Base-by-base conservation (phyloP, 1,140 invertebrate species). In the Ceratitis capitata region DNA sequence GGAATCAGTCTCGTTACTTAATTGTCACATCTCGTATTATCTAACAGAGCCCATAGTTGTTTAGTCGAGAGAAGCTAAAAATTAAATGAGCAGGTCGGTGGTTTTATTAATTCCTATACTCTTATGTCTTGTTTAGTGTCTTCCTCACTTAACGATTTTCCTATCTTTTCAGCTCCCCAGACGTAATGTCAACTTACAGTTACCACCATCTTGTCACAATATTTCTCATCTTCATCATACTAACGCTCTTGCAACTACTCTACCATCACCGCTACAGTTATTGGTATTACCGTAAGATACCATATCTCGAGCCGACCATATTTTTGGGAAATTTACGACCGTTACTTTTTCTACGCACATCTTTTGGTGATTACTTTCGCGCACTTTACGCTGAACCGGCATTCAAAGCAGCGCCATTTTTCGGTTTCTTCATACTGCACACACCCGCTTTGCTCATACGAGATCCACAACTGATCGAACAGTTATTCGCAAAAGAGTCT, bases 391-490 rank as follows among this genome's bases (percentile, higher is more conserved):
- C 87, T 0, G 83, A 89, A 78, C 64, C 85, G 0, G 29, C 47
- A 1, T 42, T 86, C 5, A 35, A 84, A 1, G 12, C 86, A 0
- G 86, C 85, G 9, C 89, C 90, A 45, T 32, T 88, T 0, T 86
- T 90, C 5, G 93, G 93, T 6, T 89, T 93, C 78, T 93, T 90
- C 86, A 87, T 93, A 32, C 89, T 92, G 9, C 88, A 91, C 58
- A 88, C 88, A 16, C 94, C 94, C 0, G 90, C 89, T 3, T 82
- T 94, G 1, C 88, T 94, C 9, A 85, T 94, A 0, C 89, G 92
- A 4, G 93, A 94, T 88, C 92, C 93, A 0, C 92, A 93, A 35
- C 84, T 94, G 1, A 92, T 94, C 1, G 92, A 93, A 56, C 86
- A 89, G 26, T 89, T 94, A 83, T 85, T 94, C 1, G 89, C 94